Percentiles rank a stretch among this genome's conserved stretches.
Evolutionary conservation across 1,140 invertebrate species (phyloP).

Genomic region (Drosophila punjabiensis): DNA sequence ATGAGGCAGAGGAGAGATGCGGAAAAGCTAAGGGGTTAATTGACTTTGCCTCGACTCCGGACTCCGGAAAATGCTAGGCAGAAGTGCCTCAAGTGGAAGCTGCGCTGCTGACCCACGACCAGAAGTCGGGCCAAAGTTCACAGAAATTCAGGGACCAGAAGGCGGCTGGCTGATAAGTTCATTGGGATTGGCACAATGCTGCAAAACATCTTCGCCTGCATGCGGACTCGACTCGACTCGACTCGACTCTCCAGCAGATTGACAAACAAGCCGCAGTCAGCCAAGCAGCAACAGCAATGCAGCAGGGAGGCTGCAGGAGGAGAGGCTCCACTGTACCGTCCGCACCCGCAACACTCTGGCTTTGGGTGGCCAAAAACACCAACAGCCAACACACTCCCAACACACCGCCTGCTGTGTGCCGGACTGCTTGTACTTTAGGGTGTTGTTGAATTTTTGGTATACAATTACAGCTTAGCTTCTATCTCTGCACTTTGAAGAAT

Average conservation of each 20-base stretch:
- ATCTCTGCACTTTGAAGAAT: constrained; percentile 7
- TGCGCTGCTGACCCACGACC: constrained; percentile 23
- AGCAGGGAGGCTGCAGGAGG: neutral
- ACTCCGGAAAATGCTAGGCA: constrained; percentile 28
- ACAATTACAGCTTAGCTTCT: constrained; percentile 12
- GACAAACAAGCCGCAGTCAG: constrained; percentile 81
- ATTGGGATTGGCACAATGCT: constrained; percentile 68
- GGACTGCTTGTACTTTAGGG: constrained; percentile 12
- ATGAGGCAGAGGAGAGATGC: constrained; percentile 25
- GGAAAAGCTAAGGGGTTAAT: constrained; percentile 51
- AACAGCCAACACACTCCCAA: neutral
- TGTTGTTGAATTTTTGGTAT: constrained; percentile 20
- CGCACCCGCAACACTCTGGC: constrained; percentile 25
- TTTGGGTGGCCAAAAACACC: neutral
- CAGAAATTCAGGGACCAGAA: constrained; percentile 2
- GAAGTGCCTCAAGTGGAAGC: constrained; percentile 16
- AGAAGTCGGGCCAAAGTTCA: constrained; percentile 44
- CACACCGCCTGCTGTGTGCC: neutral
- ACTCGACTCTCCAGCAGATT: constrained; percentile 67
- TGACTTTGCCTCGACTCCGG: constrained; percentile 54
- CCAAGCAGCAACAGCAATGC: constrained; percentile 73
- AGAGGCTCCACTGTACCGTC: constrained; percentile 46
- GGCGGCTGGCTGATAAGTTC: constrained; percentile 52
- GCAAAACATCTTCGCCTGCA: constrained; percentile 53
- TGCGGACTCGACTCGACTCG: constrained; percentile 37